Conservation (phyloP, 2,113 vertebrate species). For the Forbesichthys agassizii region DNA sequence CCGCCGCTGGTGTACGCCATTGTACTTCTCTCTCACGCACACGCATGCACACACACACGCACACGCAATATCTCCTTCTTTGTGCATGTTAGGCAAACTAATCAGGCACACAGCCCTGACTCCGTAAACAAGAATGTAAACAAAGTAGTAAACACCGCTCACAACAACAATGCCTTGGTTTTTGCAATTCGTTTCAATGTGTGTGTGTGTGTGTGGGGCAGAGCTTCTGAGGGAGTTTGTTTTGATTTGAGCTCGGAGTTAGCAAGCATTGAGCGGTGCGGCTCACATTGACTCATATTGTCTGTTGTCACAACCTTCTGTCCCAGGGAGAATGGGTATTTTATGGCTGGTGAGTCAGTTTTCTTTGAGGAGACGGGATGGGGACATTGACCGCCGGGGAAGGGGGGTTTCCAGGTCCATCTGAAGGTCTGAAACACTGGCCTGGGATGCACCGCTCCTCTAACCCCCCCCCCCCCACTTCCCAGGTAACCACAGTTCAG, state of each 20-base stretch:
- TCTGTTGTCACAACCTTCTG: slow-evolving; percentile 51
- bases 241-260: neutral
- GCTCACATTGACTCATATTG: slow-evolving; percentile 8
- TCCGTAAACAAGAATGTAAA: too few relatives aligned
- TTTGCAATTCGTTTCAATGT: too few relatives aligned
- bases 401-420: slow-evolving; percentile 27
- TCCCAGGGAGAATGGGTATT: slow-evolving; percentile 67
- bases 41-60: too few relatives aligned
- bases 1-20: too few relatives aligned
- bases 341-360: slow-evolving; percentile 49
- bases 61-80: too few relatives aligned
- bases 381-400: slow-evolving; percentile 21
- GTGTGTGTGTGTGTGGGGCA: neutral
- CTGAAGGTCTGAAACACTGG: slow-evolving; percentile 13
- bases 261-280: neutral
- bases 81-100: too few relatives aligned
- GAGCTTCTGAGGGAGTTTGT: neutral
- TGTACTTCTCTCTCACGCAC: too few relatives aligned
- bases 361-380: slow-evolving; percentile 38
- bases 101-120: too few relatives aligned
- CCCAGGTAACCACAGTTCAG: neutral
- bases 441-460: neutral
- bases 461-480: too few relatives aligned
- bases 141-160: too few relatives aligned
- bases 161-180: too few relatives aligned